Evolutionary conservation across 2,797 vertebrate genomes (phyloP).

Genomic region (Australoheros facetus): DNA sequence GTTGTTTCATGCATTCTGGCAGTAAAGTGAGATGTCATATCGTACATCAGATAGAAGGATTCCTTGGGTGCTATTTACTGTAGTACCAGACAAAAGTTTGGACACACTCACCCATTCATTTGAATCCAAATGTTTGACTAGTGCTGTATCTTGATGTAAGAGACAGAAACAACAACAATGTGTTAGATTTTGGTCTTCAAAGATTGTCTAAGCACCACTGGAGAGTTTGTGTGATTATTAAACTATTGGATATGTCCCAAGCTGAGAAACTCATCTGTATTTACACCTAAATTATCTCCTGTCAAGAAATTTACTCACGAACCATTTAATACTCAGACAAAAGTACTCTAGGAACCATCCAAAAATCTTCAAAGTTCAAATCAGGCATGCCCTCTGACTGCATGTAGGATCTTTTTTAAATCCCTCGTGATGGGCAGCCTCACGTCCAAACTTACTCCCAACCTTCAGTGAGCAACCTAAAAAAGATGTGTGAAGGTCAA

Average conservation of each 20-base stretch:
- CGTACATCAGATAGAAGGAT: slow-evolving; percentile 3
- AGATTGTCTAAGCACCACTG: neutral
- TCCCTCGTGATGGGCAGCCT: neutral
- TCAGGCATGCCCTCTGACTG: neutral
- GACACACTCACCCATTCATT: no score
- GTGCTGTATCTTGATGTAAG: neutral
- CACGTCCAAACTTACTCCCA: neutral
- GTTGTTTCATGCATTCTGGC: neutral
- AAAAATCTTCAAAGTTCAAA: neutral
- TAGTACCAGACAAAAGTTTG: no score
- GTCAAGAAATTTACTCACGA: neutral
- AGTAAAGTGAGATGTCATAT: slow-evolving; percentile 3
- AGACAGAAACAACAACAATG: slow-evolving; percentile 1
- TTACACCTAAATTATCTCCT: neutral
- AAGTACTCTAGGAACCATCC: neutral
- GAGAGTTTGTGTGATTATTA: neutral
- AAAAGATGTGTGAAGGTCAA: neutral
- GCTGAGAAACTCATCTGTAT: neutral
- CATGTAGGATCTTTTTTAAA: neutral
- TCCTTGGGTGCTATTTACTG: neutral
- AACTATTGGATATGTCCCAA: neutral
- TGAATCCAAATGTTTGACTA: no score
- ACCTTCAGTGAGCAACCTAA: neutral
- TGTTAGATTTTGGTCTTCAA: neutral
- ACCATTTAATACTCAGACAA: neutral